Evolutionary conservation across 1,140 invertebrate species (phyloP).

Genomic region (Drosophila littoralis): DNA sequence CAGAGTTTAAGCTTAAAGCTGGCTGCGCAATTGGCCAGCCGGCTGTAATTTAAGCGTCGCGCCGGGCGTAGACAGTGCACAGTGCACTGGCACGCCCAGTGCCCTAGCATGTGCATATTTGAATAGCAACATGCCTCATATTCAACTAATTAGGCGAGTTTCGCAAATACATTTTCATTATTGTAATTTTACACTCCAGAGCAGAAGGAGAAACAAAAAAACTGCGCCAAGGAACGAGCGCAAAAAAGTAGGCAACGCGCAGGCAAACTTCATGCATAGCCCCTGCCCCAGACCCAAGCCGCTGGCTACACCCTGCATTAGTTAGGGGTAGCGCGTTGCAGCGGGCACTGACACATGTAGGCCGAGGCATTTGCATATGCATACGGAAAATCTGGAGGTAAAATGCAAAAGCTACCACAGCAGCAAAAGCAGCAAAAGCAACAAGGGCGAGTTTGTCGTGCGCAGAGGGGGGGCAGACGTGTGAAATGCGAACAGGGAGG

Average conservation of each 20-base stretch:
- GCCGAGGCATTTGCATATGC: constrained; percentile 78
- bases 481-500: not conserved
- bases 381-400: constrained; percentile 64
- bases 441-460: constrained; percentile 1
- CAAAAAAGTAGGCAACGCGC: constrained; percentile 62
- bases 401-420: constrained; percentile 65
- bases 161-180: constrained; percentile 83
- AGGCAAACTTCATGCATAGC: constrained; percentile 61
- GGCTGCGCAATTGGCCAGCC: not conserved
- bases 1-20: constrained; percentile 1
- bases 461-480: not conserved
- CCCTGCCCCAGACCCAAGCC: not conserved
- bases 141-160: constrained; percentile 81
- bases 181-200: constrained; percentile 70
- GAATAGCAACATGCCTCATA: constrained; percentile 79
- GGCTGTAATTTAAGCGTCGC: constrained; percentile 3
- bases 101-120: constrained; percentile 72
- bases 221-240: constrained; percentile 41
- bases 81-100: constrained; percentile 20
- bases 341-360: constrained; percentile 70
- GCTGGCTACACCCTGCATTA: not conserved
- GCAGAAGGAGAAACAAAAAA: constrained; percentile 14
- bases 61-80: not conserved
- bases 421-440: constrained; percentile 37
- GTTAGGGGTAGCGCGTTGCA: not conserved